Conservation (phyloP, 2,797 vertebrate genomes). For the Melanotaenia parkinsoni region DNA sequence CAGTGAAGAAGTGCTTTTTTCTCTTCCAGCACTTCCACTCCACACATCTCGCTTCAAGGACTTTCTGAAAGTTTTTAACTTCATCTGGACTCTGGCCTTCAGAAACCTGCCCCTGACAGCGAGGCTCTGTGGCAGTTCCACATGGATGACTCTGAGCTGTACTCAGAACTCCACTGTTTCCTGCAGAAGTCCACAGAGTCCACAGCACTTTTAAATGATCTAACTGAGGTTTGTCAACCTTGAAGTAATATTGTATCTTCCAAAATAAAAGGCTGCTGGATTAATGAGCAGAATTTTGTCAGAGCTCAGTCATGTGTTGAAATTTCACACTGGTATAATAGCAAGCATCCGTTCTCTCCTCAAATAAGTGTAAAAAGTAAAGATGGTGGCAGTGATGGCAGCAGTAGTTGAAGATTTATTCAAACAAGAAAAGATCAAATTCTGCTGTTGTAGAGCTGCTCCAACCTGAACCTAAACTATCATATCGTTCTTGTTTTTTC, state of each 20-base stretch:
- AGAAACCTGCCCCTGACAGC: background rate
- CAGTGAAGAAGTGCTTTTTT: background rate
- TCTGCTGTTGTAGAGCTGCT: background rate
- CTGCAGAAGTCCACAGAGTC: background rate
- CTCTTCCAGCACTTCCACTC: background rate
- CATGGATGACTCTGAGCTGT: background rate
- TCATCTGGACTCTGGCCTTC: background rate
- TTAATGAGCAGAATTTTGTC: background rate
- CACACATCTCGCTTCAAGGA: background rate
- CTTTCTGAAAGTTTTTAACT: background rate
- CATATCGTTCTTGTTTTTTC: background rate
- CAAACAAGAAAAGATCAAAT: no score
- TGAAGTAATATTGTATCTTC: background rate
- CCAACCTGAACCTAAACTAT: background rate
- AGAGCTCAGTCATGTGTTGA: no score
- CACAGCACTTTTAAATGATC: background rate
- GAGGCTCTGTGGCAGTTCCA: conserved; percentile 2
- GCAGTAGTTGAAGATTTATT: no score
- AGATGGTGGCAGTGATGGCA: background rate
- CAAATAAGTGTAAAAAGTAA: no score
- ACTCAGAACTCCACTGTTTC: background rate
- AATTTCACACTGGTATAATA: no score
- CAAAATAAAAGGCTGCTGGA: background rate
- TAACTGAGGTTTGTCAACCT: background rate
- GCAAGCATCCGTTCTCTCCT: background rate